A percentile compares a stretch with the other conserved stretches of the same genome.
Conservation (phyloP, 2,797 vertebrate species). For the Lates japonicus region DNA sequence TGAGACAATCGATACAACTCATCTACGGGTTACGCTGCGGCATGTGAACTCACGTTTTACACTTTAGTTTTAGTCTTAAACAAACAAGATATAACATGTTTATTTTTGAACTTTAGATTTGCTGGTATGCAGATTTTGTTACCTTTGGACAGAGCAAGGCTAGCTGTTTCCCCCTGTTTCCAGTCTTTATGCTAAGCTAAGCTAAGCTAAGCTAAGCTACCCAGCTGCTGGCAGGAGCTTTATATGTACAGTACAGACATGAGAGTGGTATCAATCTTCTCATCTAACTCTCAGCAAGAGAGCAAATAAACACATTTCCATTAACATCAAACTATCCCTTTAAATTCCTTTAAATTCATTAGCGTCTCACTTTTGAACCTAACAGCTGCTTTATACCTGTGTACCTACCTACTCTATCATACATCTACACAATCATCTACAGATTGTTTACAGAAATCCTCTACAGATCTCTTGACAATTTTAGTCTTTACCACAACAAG, state of each 20-base stretch:
- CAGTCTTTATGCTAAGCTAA: no score
- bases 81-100: neutral
- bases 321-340: neutral
- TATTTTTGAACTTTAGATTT: neutral
- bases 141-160: no score
- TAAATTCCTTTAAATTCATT: neutral
- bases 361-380: neutral
- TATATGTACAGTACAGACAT: no score
- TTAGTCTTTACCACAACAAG: slow-evolving; percentile 21
- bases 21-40: neutral
- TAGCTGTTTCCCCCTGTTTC: neutral
- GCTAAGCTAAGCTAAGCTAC: no score
- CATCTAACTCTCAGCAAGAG: no score
- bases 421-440: slow-evolving; percentile 22
- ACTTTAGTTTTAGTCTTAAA: no score
- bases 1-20: neutral
- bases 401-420: slow-evolving; percentile 11
- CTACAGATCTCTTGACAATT: slow-evolving; percentile 14
- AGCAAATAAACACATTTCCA: neutral
- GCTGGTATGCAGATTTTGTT: no score
- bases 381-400: slow-evolving; percentile 6
- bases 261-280: no score
- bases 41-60: no score
- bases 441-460: slow-evolving; percentile 31
- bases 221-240: neutral